phyloP scores from a whole-genome alignment of 35 echinoderm and acorn worm genomes.

The Strongylocentrotus purpuratus region DNA sequence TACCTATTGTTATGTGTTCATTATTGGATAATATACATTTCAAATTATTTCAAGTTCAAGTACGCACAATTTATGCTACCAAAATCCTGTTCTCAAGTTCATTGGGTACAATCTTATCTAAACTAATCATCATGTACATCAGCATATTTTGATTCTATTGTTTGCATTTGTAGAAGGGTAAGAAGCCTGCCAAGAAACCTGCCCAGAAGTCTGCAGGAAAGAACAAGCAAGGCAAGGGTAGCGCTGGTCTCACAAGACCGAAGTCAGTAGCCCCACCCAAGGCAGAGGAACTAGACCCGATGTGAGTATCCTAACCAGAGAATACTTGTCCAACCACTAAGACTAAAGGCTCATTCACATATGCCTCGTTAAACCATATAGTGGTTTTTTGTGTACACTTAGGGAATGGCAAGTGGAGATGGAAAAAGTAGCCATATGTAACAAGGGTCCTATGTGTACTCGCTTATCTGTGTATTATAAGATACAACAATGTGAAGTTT shows the following conservation, averaged over 20 bases:
- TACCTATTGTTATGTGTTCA: too few relatives aligned
- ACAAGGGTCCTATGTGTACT: not conserved
- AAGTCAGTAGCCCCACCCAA: slow-evolving; percentile 73
- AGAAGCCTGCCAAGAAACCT: slow-evolving; percentile 75
- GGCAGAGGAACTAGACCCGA: slow-evolving; percentile 72
- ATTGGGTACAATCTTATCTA: too few relatives aligned
- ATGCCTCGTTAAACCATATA: not conserved
- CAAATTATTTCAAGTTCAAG: too few relatives aligned
- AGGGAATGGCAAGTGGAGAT: too few relatives aligned
- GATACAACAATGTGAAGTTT: too few relatives aligned
- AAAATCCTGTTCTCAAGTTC: too few relatives aligned
- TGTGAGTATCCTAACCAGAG: slow-evolving; percentile 55
- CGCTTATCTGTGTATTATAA: too few relatives aligned
- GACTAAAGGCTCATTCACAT: not conserved
- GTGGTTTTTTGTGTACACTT: too few relatives aligned
- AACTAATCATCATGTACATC: too few relatives aligned
- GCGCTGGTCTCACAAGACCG: slow-evolving; percentile 61
- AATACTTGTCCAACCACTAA: not conserved
- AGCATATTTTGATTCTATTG: not conserved
- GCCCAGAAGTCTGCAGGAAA: slow-evolving; percentile 69
- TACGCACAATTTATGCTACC: too few relatives aligned
- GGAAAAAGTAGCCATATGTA: not conserved
- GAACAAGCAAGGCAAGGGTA: slow-evolving; percentile 53
- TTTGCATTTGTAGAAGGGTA: slow-evolving; percentile 67
- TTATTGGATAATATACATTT: too few relatives aligned